Evolutionary conservation across 2,113 vertebrate genomes (phyloP).

Genomic region (Terrapene triunguis): DNA sequence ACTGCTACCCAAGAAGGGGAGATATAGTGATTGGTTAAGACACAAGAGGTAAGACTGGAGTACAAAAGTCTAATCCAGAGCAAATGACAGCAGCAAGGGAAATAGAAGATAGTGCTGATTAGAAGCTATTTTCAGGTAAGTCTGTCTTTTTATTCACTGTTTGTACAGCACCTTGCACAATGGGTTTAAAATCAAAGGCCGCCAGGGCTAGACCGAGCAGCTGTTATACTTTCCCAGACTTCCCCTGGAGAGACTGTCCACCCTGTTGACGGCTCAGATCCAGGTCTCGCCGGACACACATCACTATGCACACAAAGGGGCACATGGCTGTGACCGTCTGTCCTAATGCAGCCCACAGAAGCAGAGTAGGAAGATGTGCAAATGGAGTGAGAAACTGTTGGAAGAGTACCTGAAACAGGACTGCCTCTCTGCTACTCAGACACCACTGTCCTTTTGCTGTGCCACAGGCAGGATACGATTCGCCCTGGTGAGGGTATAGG

Average conservation of each 20-base stretch:
- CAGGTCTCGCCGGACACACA: not conserved
- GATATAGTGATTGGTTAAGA: too few species aligned
- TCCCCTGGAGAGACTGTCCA: not conserved
- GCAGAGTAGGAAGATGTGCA: rapidly evolving
- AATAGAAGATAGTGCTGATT: too few species aligned
- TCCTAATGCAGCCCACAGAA: not conserved
- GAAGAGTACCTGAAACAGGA: rapidly evolving
- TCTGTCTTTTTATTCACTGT: too few species aligned
- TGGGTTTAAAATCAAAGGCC: not conserved
- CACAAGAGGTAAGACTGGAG: too few species aligned
- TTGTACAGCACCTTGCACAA: too few species aligned
- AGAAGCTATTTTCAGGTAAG: too few species aligned
- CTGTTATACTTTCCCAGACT: not conserved
- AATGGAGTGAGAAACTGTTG: not conserved
- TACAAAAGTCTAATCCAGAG: too few species aligned
- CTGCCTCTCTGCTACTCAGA: rapidly evolving
- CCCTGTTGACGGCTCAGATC: not conserved
- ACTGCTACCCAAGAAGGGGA: too few species aligned
- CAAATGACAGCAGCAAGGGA: too few species aligned
- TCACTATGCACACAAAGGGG: not conserved
- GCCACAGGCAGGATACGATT: rapidly evolving
- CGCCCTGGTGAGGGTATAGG: not conserved
- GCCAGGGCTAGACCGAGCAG: not conserved
- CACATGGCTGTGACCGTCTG: not conserved
- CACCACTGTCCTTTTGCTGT: not conserved